Evolutionary conservation across 2,797 vertebrate species (phyloP), one percentile per base, ranked within the genome.

Genomic region (Lithobates pipiens): DNA sequence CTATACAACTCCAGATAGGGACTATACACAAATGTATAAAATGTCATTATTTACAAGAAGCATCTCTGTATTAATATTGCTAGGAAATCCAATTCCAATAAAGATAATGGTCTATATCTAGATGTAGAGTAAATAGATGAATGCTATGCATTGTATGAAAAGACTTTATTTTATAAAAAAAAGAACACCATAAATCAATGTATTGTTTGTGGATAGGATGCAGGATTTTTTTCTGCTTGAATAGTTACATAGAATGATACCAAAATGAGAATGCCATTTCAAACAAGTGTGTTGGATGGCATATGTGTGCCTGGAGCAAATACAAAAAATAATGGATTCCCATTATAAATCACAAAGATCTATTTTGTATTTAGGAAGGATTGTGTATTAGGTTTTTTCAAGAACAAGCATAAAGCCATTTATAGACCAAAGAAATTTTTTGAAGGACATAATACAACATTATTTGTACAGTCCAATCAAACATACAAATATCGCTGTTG

Each of bases 11-110:
- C 29, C n/a, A 46, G 25, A 79, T 29, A 68, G 65, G 10, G 44
- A 25, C 46, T 80, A n/a, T 70, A 16, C 29, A 36, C 27, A 50
- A 50, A 69, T 21, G 25, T 29, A 79, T 69, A 79, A 11, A 79
- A 50, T 16, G 15, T 10, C 23, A 50, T 5, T 79, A 32, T 11
- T 69, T 71, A 54, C 68, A 71, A 71, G 46, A 54, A 34, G 39
- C 32, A 21, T 79, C 29, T 27, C 54, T 67, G 10, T 27, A 74
- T 50, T 44, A 80, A 70, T 65, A 80, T 34, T 80, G 46, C 44
- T 68, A 27, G 21, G 68, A 79, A 44, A 77, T 79, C 42, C 63
- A 46, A 79, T 79, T 69, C 15, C 63, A 79, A 29, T 79, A 79
- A 46, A 79, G 39, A 16, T 68, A 29, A 79, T 79, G 15, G 54